Percentiles rank a stretch among this genome's conserved stretches.
phyloP scores from a whole-genome alignment of 1,140 invertebrate genomes.

The Drosophila burlai region DNA sequence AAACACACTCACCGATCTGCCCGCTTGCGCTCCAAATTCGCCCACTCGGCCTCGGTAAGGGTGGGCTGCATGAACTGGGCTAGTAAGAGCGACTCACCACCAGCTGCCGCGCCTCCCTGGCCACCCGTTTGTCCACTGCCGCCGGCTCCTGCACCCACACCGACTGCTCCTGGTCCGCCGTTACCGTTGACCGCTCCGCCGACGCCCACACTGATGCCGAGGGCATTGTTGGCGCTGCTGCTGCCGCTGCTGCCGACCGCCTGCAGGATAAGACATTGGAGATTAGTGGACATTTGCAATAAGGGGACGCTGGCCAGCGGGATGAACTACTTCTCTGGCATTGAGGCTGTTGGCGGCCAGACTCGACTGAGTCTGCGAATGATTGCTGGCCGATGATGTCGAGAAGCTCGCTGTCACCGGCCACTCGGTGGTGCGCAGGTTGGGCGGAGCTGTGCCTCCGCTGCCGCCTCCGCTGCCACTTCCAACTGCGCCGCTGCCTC shows the following conservation, averaged over 20 bases:
- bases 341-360: constrained; percentile 80
- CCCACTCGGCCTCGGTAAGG: constrained; percentile 78
- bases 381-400: constrained; percentile 73
- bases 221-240: constrained; percentile 65
- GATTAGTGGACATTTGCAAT: constrained; percentile 42
- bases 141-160: constrained; percentile 30
- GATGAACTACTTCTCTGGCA: constrained; percentile 79
- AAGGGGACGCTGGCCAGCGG: constrained; percentile 8
- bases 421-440: constrained; percentile 80
- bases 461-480: constrained; percentile 62
- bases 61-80: constrained; percentile 84
- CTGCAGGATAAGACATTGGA: constrained; percentile 39
- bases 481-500: constrained; percentile 62
- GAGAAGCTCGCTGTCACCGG: constrained; percentile 75
- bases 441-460: constrained; percentile 63
- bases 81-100: constrained; percentile 72
- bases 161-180: constrained; percentile 25
- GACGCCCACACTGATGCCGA: constrained; percentile 77
- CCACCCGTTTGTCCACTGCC: constrained; percentile 49
- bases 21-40: constrained; percentile 76
- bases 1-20: constrained; percentile 71
- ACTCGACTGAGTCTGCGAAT: constrained; percentile 83
- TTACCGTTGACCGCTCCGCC: constrained; percentile 52
- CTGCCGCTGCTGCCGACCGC: constrained; percentile 58
- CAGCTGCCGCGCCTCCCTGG: constrained; percentile 48